Evolutionary conservation across 2,797 vertebrate genomes (phyloP).

Genomic region (Potorous gilbertii): DNA sequence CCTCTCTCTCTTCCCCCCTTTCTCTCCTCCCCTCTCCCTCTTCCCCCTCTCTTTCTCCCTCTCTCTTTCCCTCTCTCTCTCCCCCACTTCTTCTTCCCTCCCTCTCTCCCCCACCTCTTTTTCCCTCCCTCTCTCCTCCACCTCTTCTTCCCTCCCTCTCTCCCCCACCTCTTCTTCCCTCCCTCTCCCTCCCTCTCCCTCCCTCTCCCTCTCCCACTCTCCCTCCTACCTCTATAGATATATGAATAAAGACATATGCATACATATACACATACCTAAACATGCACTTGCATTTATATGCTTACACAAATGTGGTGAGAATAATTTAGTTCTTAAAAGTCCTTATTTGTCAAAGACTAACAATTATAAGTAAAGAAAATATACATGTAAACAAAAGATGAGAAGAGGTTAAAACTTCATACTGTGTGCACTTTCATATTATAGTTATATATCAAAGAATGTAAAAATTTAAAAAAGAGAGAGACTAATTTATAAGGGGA

Average conservation of each 20-base stretch:
- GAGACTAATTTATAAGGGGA: not conserved
- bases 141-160: too few species aligned
- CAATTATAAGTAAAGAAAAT: not conserved
- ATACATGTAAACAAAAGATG: not conserved
- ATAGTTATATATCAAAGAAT: not conserved
- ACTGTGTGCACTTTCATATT: not conserved
- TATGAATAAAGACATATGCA: not conserved
- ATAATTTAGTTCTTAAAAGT: not conserved
- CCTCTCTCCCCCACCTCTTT: not conserved
- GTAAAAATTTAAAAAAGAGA: not conserved
- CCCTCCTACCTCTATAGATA: not conserved
- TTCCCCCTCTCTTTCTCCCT: too few species aligned
- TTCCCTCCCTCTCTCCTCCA: not conserved
- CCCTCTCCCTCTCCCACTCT: too few species aligned
- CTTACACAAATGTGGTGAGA: not conserved
- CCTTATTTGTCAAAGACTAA: not conserved
- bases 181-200: too few species aligned
- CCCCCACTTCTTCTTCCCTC: not conserved
- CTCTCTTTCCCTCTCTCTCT: not conserved
- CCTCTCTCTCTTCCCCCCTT: not conserved
- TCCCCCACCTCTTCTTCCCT: too few species aligned
- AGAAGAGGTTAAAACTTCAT: constrained; percentile 11
- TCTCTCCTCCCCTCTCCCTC: too few species aligned
- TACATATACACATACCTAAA: not conserved
- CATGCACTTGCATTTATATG: not conserved